Evolutionary conservation across 1,140 invertebrate genomes (phyloP).

Genomic region (Drosophila athabasca): DNA sequence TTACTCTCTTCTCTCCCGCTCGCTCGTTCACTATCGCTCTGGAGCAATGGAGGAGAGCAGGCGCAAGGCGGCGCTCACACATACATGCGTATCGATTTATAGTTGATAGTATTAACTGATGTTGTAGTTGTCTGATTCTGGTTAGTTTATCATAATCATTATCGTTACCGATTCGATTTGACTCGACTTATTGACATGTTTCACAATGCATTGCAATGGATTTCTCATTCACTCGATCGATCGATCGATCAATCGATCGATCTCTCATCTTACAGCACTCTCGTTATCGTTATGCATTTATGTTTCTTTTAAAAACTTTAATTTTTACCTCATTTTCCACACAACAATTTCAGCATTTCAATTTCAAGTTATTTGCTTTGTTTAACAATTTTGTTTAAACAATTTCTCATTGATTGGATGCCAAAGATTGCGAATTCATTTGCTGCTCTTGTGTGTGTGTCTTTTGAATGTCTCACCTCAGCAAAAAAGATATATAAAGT

Average conservation of each 20-base stretch:
- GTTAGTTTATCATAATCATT: constrained; percentile 61
- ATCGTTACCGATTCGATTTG: constrained; percentile 23
- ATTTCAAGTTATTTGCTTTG: constrained; percentile 52
- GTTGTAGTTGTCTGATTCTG: constrained; percentile 53
- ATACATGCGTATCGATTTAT: constrained; percentile 64
- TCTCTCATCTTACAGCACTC: constrained; percentile 65
- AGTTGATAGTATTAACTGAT: constrained; percentile 33
- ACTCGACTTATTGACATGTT: constrained; percentile 83
- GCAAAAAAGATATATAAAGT: constrained; percentile 69
- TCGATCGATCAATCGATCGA: not conserved
- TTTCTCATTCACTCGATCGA: constrained; percentile 54
- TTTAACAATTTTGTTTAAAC: constrained; percentile 29
- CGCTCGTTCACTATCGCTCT: constrained; percentile 19
- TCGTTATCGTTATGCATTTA: constrained; percentile 56
- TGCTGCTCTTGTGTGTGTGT: constrained; percentile 82
- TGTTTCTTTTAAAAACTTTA: constrained; percentile 35
- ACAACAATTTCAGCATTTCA: constrained; percentile 82
- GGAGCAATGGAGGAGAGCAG: constrained; percentile 22
- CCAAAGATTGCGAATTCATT: constrained; percentile 59
- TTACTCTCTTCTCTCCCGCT: constrained; percentile 17
- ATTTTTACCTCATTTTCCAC: constrained; percentile 83
- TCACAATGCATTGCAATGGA: constrained; percentile 83
- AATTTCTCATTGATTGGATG: constrained; percentile 32
- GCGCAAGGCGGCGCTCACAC: constrained; percentile 79
- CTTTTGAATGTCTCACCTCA: constrained; percentile 84